These are phyloP conservation scores for Oriolus oriolus DNA, from an alignment of 2,113 vertebrate species.

Conservation along the genomic window DNA sequence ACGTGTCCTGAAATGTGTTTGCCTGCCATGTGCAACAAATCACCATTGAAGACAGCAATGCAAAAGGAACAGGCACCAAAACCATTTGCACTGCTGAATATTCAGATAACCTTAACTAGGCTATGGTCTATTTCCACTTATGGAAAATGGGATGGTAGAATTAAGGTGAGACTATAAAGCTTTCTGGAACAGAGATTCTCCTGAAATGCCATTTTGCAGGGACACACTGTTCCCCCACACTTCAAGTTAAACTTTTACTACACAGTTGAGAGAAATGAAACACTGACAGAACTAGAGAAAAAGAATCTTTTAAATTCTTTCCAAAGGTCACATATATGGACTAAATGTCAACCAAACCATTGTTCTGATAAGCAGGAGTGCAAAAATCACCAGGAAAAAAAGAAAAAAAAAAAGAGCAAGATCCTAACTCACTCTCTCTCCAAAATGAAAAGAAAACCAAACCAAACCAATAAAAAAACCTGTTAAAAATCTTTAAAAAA, in stretches of 20 bases:
- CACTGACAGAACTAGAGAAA: not conserved
- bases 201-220: not conserved
- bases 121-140: not conserved
- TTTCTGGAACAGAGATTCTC: not conserved
- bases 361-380: not conserved
- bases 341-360: not conserved
- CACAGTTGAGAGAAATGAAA: not conserved
- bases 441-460: not conserved
- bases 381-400: not conserved
- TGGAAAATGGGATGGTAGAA: not conserved
- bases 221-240: not conserved
- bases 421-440: not conserved
- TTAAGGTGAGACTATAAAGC: not conserved
- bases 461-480: not conserved
- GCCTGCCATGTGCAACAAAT: not conserved
- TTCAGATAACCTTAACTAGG: not conserved
- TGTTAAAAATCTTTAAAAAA: no score
- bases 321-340: not conserved
- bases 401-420: not conserved
- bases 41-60: not conserved
- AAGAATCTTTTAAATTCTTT: not conserved
- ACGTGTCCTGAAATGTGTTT: not conserved
- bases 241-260: not conserved
- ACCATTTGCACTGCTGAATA: not conserved
- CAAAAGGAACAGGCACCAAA: not conserved